phyloP scores from a whole-genome alignment of 2,113 vertebrate species.

The Sterrhoptilus dennistouni region DNA sequence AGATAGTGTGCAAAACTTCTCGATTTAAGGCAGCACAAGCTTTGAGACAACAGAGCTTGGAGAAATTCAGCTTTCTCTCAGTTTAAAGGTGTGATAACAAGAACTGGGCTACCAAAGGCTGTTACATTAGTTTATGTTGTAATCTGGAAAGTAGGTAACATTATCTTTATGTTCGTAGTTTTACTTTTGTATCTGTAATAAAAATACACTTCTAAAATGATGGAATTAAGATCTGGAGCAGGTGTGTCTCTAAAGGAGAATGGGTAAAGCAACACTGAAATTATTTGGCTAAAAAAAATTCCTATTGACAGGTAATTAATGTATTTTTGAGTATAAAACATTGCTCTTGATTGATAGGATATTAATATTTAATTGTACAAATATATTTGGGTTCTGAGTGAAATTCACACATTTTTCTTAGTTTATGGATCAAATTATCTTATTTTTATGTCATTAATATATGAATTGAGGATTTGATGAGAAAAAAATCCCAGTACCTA shows the following conservation, averaged over 20 bases:
- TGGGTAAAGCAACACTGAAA: not conserved
- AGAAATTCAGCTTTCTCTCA: not conserved
- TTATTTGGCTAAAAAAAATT: not conserved
- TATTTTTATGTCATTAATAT: not conserved
- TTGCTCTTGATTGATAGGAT: not conserved
- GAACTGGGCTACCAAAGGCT: not conserved
- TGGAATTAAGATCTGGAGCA: not conserved
- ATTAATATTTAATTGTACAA: not conserved
- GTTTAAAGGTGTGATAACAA: not conserved
- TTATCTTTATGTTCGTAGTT: not conserved
- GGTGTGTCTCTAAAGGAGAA: not conserved
- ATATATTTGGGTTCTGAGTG: not conserved
- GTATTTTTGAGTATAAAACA: not conserved
- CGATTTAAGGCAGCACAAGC: not conserved
- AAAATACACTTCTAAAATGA: not conserved
- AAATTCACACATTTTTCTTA: not conserved
- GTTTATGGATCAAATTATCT: not conserved
- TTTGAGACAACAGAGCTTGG: not conserved
- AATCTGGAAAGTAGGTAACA: not conserved
- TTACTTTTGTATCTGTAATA: not conserved
- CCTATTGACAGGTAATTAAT: not conserved
- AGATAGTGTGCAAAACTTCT: not conserved
- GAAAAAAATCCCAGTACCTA: not conserved
- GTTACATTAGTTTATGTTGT: not conserved
- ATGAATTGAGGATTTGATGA: not conserved